Evolutionary conservation across 2,888 invertebrate species (phyloP), one percentile per base, ranked within the genome.

Genomic region (Clistopyga incitator): DNA sequence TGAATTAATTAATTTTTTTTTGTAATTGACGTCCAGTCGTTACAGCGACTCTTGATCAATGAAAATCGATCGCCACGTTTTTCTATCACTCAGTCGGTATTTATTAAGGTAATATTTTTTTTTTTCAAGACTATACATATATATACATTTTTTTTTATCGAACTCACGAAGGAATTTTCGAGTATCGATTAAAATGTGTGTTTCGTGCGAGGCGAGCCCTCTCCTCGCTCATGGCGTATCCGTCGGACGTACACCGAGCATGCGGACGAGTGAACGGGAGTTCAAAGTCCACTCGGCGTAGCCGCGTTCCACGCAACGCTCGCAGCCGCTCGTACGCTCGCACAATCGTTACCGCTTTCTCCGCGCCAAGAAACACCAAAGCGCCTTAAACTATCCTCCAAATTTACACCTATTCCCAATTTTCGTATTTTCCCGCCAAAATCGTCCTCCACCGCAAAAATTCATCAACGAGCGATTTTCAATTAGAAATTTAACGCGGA

Each of bases 231-330:
- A 61, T 82, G 68, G 83, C 77, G 76, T 68, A 71, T 70, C 67
- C 64, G 82, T 65, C 75, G 54, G 68, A 56, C 64, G 70, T 59
- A 77, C 42, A 65, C 71, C 15, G 34, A 67, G 29, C 79, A 38
- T 50, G 52, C 59, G 61, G 23, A 72, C 72, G 77, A 80, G 72
- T 72, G 80, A 83, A 72, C 83, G 61, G 64, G 82, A 82, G 83
- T 83, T 83, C 83, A 83, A 83, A 83, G 83, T 83, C 83, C 83
- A 83, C 80, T 83, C 15, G 70, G 20, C 72, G 68, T 11, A 77
- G 56, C 59, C 59, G 56, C 77, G 67, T 65, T 71, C 47, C 75
- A 42, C 78, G 34, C 67, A 56, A 59, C 38, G 42, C 29, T 25
- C 75, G 45, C 59, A n/a, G 23, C 59, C 42, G 65, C 38, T n/a